These are phyloP conservation scores for Cheilosia soror DNA, from an alignment of 2,888 invertebrate species.

Conservation along the genomic window DNA sequence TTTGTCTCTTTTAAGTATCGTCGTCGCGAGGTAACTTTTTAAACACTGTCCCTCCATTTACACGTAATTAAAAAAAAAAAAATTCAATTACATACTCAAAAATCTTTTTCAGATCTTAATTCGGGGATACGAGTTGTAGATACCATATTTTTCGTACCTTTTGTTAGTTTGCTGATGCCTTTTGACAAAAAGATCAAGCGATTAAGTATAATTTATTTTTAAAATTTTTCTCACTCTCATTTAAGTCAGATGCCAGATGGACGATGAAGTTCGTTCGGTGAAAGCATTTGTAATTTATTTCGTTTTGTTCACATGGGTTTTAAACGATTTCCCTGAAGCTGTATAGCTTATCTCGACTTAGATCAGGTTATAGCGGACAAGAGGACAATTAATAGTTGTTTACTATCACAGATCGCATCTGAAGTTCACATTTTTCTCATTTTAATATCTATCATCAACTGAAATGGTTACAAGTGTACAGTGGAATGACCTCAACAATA, in stretches of 20 bases:
- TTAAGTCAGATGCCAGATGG: not conserved
- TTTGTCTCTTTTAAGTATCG: too few species aligned
- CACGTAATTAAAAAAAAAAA: slow-evolving; percentile 64
- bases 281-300: slow-evolving; percentile 39
- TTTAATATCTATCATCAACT: slow-evolving; percentile 39
- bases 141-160: slow-evolving; percentile 10
- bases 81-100: slow-evolving; percentile 64
- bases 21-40: not conserved
- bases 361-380: slow-evolving; percentile 60
- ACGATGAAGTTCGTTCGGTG: slow-evolving; percentile 22
- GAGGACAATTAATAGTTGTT: slow-evolving; percentile 69
- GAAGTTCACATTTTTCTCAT: slow-evolving; percentile 43
- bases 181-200: slow-evolving; percentile 32
- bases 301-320: slow-evolving; percentile 54
- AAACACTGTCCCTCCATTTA: slow-evolving; percentile 55
- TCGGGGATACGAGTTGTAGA: not conserved
- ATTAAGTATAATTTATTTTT: slow-evolving; percentile 59
- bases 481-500: slow-evolving; percentile 41
- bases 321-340: slow-evolving; percentile 52
- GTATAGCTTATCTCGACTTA: slow-evolving; percentile 46
- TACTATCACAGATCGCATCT: slow-evolving; percentile 55
- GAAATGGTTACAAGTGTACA: slow-evolving; percentile 41
- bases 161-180: slow-evolving; percentile 19
- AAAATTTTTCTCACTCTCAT: slow-evolving; percentile 30
- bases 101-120: slow-evolving; percentile 37